phyloP scores from a whole-genome alignment of 2,113 vertebrate species.

The Rhegmatorhina hoffmannsi region DNA sequence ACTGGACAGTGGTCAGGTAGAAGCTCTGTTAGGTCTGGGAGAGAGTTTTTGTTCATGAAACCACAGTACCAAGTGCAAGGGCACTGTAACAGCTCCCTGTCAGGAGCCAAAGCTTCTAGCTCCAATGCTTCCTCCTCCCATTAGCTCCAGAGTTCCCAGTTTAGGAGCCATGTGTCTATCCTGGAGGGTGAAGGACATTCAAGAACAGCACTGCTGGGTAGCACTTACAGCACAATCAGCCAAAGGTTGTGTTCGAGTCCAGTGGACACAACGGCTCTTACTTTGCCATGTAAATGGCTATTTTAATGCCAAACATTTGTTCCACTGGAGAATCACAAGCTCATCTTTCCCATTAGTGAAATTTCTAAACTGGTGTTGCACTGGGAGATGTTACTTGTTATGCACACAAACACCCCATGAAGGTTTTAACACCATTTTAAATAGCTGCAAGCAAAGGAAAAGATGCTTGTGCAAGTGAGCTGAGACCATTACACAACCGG shows the following conservation, averaged over 20 bases:
- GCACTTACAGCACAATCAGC: neutral
- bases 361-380: neutral
- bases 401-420: neutral
- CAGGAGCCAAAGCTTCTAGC: neutral
- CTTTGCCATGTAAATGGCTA: neutral
- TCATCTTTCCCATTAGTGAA: slow-evolving; percentile 15
- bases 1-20: neutral
- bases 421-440: neutral
- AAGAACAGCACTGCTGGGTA: neutral
- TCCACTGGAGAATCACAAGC: neutral
- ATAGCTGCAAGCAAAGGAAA: slow-evolving; percentile 20
- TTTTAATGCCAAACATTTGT: slow-evolving; percentile 30
- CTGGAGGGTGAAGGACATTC: neutral
- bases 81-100: neutral
- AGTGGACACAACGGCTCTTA: slow-evolving; percentile 12
- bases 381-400: neutral
- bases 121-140: neutral
- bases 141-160: neutral
- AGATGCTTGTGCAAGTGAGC: neutral
- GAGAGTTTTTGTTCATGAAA: neutral
- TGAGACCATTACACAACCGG: neutral
- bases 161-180: neutral
- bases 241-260: slow-evolving; percentile 25
- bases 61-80: neutral
- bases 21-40: neutral